phyloP scores from a whole-genome alignment of 2,888 invertebrate species.

The Nemotelus nigrinus region DNA sequence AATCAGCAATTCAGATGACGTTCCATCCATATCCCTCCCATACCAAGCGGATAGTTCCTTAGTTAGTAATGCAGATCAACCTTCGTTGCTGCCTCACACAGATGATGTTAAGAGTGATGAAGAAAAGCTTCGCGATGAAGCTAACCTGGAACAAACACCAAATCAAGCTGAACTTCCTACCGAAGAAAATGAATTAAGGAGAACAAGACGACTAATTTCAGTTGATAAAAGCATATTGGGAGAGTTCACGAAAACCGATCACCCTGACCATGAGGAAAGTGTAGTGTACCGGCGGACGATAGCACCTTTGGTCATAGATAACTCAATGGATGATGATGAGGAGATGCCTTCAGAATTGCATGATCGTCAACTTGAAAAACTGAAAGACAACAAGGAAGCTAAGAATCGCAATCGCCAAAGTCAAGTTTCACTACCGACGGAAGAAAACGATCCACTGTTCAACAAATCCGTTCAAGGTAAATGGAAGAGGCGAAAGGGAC shows the following conservation, averaged over 20 bases:
- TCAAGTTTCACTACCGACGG: constrained; percentile 58
- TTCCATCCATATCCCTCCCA: neutral
- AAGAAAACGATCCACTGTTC: constrained; percentile 58
- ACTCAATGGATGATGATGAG: constrained; percentile 55
- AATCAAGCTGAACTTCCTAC: neutral
- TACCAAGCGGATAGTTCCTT: constrained; percentile 27
- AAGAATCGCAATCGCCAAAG: constrained; percentile 68
- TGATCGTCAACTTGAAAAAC: constrained; percentile 66
- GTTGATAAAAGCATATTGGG: constrained; percentile 56
- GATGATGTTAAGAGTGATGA: constrained; percentile 22
- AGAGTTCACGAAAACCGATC: constrained; percentile 46
- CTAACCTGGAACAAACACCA: neutral
- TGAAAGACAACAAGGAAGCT: constrained; percentile 71
- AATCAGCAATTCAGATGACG: neutral
- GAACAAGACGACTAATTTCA: constrained; percentile 56
- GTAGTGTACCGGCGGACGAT: constrained; percentile 59
- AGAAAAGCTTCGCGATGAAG: constrained; percentile 33
- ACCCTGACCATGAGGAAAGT: constrained; percentile 54
- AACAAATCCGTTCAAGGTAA: constrained; percentile 74
- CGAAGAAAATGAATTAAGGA: constrained; percentile 28
- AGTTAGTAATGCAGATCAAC: constrained; percentile 60
- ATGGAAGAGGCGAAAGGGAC: constrained; percentile 82
- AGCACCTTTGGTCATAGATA: constrained; percentile 55
- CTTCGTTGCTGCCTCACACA: constrained; percentile 55
- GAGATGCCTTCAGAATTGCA: constrained; percentile 53